A percentile compares a stretch with the other conserved stretches of the same genome.
phyloP scores from a whole-genome alignment of 2,888 invertebrate genomes.

The Melanargia galathea region DNA sequence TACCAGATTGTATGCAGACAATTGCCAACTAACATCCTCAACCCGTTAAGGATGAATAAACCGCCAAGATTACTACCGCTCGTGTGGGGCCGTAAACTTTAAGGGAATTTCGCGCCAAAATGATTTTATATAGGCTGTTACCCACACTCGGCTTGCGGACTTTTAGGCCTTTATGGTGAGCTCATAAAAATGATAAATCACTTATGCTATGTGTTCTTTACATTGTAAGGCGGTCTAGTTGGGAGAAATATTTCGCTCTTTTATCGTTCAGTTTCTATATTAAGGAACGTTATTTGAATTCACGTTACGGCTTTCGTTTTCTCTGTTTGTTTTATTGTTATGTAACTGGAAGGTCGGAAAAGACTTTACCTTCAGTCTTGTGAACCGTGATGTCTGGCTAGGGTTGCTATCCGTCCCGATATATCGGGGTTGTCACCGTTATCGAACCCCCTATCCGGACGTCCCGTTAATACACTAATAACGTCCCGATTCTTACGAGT shows the following conservation, averaged over 20 bases:
- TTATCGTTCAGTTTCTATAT: slow-evolving; percentile 31
- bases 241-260: slow-evolving; percentile 31
- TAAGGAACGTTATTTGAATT: slow-evolving; percentile 33
- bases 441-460: no score
- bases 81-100: slow-evolving; percentile 29
- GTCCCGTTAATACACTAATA: no score
- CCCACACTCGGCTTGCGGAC: slow-evolving; percentile 74
- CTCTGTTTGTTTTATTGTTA: slow-evolving; percentile 15
- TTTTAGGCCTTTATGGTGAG: slow-evolving; percentile 69
- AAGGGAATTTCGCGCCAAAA: slow-evolving; percentile 67
- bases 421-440: no score
- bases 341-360: no score
- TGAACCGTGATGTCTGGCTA: no score
- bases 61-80: slow-evolving; percentile 14
- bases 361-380: no score
- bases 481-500: no score
- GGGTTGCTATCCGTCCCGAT: no score
- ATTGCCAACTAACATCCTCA: slow-evolving; percentile 13
- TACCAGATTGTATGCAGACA: neutral
- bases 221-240: slow-evolving; percentile 42
- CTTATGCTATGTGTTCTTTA: slow-evolving; percentile 54
- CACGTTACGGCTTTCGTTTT: slow-evolving; percentile 9
- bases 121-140: slow-evolving; percentile 76
- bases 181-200: slow-evolving; percentile 79
- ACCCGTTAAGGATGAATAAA: slow-evolving; percentile 18